A percentile compares a stretch with the other conserved stretches of the same genome.
phyloP scores from a whole-genome alignment of 2,888 invertebrate genomes.

The Abscondita cerata region DNA sequence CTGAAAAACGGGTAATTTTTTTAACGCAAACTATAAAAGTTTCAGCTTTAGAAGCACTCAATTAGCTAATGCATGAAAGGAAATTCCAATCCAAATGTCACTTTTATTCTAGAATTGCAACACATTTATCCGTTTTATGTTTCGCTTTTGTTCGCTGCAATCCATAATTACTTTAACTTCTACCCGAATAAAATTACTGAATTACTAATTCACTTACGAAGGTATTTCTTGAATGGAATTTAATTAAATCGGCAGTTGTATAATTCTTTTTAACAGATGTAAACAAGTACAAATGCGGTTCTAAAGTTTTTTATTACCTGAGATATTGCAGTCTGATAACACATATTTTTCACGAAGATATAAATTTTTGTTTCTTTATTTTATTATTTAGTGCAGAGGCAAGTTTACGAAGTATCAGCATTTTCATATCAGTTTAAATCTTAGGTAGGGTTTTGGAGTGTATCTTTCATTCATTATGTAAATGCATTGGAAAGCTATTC shows the following conservation, averaged over 20 bases:
- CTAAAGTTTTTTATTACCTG: too few species aligned
- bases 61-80: constrained; percentile 15
- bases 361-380: too few species aligned
- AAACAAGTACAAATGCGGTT: too few species aligned
- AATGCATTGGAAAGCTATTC: too few species aligned
- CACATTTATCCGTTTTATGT: neutral
- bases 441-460: too few species aligned
- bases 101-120: neutral
- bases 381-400: too few species aligned
- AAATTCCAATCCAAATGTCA: constrained; percentile 10
- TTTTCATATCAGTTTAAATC: too few species aligned
- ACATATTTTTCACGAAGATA: too few species aligned
- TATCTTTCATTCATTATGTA: too few species aligned
- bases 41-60: constrained; percentile 1
- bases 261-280: too few species aligned
- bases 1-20: neutral
- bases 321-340: too few species aligned
- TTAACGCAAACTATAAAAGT: neutral
- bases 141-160: neutral
- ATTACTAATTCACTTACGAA: neutral
- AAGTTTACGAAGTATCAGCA: too few species aligned
- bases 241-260: neutral
- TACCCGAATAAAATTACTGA: neutral
- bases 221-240: neutral
- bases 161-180: constrained; percentile 10